Evolutionary conservation across 2,113 vertebrate species (phyloP).

Genomic region (Stegastes partitus): DNA sequence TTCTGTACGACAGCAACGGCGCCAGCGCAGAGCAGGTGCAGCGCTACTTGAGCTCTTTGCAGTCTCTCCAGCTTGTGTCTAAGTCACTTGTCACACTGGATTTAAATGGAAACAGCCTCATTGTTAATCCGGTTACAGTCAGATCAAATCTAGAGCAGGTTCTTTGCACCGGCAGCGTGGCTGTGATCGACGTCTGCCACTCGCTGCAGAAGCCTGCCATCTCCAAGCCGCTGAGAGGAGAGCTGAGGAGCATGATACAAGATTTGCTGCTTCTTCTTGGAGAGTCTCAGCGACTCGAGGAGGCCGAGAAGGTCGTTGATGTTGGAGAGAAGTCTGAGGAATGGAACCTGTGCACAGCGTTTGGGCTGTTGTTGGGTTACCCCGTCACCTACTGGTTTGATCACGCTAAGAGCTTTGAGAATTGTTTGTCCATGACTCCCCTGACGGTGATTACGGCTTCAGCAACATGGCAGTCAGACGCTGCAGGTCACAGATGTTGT

Average conservation of each 20-base stretch:
- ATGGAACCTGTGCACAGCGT: constrained; percentile 92
- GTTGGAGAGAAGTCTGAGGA: constrained; percentile 56
- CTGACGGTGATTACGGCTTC: constrained; percentile 86
- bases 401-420: constrained; percentile 78
- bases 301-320: constrained; percentile 65
- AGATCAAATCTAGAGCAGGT: constrained; percentile 75
- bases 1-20: constrained; percentile 88
- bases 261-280: constrained; percentile 81
- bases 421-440: constrained; percentile 90
- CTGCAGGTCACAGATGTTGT: constrained; percentile 64
- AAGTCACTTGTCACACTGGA: constrained; percentile 82
- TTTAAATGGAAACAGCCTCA: constrained; percentile 80
- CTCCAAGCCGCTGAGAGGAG: constrained; percentile 32
- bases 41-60: constrained; percentile 84
- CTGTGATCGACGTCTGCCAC: constrained; percentile 86
- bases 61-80: constrained; percentile 77
- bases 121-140: constrained; percentile 78
- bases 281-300: background rate
- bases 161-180: constrained; percentile 43
- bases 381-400: constrained; percentile 90
- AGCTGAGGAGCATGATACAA: constrained; percentile 64
- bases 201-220: constrained; percentile 78
- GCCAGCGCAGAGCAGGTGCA: constrained; percentile 82
- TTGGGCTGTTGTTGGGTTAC: constrained; percentile 92
- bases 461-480: constrained; percentile 79